phyloP scores from a whole-genome alignment of 2,113 vertebrate species.

The Sylvia atricapilla region DNA sequence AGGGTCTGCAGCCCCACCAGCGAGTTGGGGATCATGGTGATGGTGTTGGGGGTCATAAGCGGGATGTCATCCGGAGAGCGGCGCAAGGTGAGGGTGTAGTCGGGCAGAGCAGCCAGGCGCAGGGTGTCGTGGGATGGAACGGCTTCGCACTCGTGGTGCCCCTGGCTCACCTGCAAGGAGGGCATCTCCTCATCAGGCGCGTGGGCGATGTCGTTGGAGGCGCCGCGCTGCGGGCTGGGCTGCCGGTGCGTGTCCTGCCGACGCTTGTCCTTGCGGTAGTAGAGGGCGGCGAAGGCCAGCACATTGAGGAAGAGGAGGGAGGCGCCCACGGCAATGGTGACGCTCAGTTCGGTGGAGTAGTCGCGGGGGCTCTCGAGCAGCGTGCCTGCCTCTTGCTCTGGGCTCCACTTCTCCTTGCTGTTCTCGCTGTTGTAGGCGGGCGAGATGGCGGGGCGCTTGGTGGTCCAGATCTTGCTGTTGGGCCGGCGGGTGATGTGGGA shows the following conservation, averaged over 20 bases:
- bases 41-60: slow-evolving; percentile 98
- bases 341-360: slow-evolving; percentile 97
- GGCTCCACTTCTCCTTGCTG: slow-evolving; percentile 86
- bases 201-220: slow-evolving; percentile 85
- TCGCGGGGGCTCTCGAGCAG: slow-evolving; percentile 93
- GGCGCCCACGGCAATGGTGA: slow-evolving; percentile 96
- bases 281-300: slow-evolving; percentile 94
- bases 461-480: slow-evolving; percentile 91
- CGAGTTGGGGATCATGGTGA: slow-evolving; percentile 99
- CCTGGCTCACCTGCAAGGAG: slow-evolving; percentile 94
- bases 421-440: slow-evolving; percentile 91
- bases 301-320: slow-evolving; percentile 97
- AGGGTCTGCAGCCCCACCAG: slow-evolving; percentile 96
- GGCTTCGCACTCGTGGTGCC: slow-evolving; percentile 90
- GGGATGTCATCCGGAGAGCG: slow-evolving; percentile 98
- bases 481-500: slow-evolving; percentile 91
- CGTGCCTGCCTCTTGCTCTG: slow-evolving; percentile 85
- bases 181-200: slow-evolving; percentile 93
- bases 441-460: slow-evolving; percentile 93
- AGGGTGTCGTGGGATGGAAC: slow-evolving; percentile 85
- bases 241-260: slow-evolving; percentile 90
- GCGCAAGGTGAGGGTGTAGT: slow-evolving; percentile 95
- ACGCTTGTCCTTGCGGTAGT: slow-evolving; percentile 98
- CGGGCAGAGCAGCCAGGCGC: slow-evolving; percentile 88
- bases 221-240: slow-evolving; percentile 87